Percentiles rank a stretch among this genome's conserved stretches.
These are phyloP conservation scores for Caenorhabditis sp. DNA, from an alignment of 2,888 invertebrate species.

Conservation along the genomic window DNA sequence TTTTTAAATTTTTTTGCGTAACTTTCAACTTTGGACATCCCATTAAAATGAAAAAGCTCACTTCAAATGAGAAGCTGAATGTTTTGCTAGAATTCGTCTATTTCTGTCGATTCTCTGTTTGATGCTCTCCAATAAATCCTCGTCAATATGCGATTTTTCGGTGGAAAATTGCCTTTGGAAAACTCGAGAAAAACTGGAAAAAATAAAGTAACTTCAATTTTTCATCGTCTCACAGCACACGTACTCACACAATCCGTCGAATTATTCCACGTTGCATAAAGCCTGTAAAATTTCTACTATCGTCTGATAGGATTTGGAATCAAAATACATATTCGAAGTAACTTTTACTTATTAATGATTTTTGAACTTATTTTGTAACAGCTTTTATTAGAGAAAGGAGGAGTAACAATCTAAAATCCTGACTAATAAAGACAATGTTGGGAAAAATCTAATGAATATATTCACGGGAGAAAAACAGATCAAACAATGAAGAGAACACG, in stretches of 20 bases:
- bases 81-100: slow-evolving; percentile 35
- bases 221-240: background rate
- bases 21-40: slow-evolving; percentile 1
- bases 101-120: slow-evolving; percentile 23
- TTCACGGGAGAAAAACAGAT: background rate
- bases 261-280: background rate
- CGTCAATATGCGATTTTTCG: slow-evolving; percentile 3
- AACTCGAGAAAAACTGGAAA: background rate
- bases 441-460: background rate
- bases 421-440: background rate
- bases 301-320: no score
- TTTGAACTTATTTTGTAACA: background rate
- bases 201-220: background rate
- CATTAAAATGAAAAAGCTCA: slow-evolving; percentile 5
- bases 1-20: background rate
- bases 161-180: background rate
- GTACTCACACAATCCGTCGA: background rate
- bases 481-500: background rate
- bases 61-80: slow-evolving; percentile 42
- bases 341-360: background rate
- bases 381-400: background rate
- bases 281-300: background rate
- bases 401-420: slow-evolving; percentile 1
- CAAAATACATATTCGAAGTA: background rate
- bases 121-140: slow-evolving; percentile 34